phyloP scores from a whole-genome alignment of 2,888 invertebrate species.

The Drosophila peninsularis region DNA sequence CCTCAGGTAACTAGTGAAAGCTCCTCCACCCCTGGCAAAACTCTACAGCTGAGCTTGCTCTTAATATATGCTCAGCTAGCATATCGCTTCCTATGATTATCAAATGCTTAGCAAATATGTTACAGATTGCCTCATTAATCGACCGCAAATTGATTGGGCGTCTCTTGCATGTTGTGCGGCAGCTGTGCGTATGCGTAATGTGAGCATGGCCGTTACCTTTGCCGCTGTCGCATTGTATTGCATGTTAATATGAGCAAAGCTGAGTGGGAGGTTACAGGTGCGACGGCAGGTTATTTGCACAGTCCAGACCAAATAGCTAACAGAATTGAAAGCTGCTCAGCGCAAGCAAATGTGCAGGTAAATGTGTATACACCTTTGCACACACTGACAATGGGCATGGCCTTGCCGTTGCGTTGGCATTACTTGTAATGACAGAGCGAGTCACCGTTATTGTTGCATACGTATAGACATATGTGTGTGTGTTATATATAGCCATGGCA shows the following conservation, averaged over 20 bases:
- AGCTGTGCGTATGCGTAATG: slow-evolving; percentile 64
- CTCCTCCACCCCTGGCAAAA: not conserved
- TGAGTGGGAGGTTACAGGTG: not conserved
- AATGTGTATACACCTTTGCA: slow-evolving; percentile 23
- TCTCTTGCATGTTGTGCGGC: slow-evolving; percentile 2
- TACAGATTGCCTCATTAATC: slow-evolving; percentile 3
- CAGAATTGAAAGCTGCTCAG: slow-evolving; percentile 50
- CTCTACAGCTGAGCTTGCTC: not conserved
- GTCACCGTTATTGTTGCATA: slow-evolving; percentile 59
- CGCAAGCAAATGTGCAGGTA: slow-evolving; percentile 15
- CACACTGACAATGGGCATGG: slow-evolving; percentile 41
- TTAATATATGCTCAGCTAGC: not conserved
- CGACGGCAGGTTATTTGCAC: slow-evolving; percentile 30
- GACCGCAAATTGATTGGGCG: slow-evolving; percentile 17
- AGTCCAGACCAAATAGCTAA: slow-evolving; percentile 12
- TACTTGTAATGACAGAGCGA: slow-evolving; percentile 44
- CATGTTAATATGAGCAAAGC: slow-evolving; percentile 42
- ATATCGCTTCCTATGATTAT: not conserved
- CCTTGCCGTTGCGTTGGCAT: slow-evolving; percentile 61
- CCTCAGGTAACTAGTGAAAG: not conserved
- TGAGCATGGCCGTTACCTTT: slow-evolving; percentile 33
- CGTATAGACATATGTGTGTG: slow-evolving; percentile 12
- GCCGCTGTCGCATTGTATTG: slow-evolving; percentile 32
- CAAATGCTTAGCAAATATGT: not conserved
- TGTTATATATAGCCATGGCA: slow-evolving; percentile 6